These are phyloP conservation scores for Marisa cornuarietis DNA, from an alignment of 1,140 invertebrate genomes.

Conservation along the genomic window DNA sequence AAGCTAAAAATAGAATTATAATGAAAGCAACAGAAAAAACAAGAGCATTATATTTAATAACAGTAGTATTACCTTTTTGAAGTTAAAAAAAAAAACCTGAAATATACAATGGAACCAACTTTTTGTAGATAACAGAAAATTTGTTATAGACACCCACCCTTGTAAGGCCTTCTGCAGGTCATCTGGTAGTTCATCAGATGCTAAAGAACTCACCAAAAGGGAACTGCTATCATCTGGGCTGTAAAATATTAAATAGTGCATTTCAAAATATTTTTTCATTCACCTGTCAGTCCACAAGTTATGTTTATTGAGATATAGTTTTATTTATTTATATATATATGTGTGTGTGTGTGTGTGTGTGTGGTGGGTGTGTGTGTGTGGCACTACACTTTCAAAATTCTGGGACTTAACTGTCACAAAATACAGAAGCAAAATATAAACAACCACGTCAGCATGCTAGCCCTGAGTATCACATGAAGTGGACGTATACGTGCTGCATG, in stretches of 20 bases:
- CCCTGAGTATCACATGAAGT: too few relatives aligned
- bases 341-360: too few relatives aligned
- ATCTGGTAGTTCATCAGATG: slow-evolving; percentile 46
- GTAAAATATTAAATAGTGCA: not conserved
- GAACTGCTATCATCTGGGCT: slow-evolving; percentile 56
- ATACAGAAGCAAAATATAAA: too few relatives aligned
- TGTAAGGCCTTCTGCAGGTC: slow-evolving; percentile 40
- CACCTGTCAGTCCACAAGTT: too few relatives aligned
- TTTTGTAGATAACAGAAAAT: not conserved
- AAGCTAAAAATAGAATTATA: not conserved
- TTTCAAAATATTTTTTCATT: too few relatives aligned
- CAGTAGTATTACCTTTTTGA: not conserved
- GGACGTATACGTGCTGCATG: too few relatives aligned
- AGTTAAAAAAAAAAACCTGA: not conserved
- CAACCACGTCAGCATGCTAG: too few relatives aligned
- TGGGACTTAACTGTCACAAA: too few relatives aligned
- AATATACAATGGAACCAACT: not conserved
- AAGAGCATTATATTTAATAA: not conserved
- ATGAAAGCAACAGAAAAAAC: not conserved
- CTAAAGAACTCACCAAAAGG: slow-evolving; percentile 55
- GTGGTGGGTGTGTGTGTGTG: too few relatives aligned
- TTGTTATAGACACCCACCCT: slow-evolving; percentile 28
- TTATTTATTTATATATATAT: too few relatives aligned
- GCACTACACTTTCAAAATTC: too few relatives aligned
- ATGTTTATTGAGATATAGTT: too few relatives aligned